Evolutionary conservation across 2,113 vertebrate species (phyloP).

Genomic region (Sceloporus undulatus): DNA sequence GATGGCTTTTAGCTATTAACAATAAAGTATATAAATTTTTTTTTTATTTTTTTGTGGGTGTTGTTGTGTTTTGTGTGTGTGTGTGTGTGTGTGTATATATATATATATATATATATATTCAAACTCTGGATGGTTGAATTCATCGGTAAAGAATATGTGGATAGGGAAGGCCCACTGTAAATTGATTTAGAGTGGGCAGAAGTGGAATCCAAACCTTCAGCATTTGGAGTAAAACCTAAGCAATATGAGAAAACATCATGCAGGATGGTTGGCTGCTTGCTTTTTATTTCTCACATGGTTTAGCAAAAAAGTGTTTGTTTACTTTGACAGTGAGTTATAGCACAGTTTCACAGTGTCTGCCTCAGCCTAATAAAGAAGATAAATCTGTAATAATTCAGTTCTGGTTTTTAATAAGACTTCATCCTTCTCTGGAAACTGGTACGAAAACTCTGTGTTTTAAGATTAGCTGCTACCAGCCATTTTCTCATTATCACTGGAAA

Average conservation of each 20-base stretch:
- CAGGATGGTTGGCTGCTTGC: constrained; percentile 38
- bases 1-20: too few species aligned
- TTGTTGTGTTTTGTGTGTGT: too few species aligned
- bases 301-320: constrained; percentile 59
- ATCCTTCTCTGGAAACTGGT: constrained; percentile 57
- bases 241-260: constrained; percentile 33
- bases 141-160: too few species aligned
- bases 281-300: constrained; percentile 62
- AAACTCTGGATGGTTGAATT: too few species aligned
- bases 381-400: constrained; percentile 75
- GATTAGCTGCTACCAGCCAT: constrained; percentile 56
- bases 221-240: neutral
- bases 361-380: constrained; percentile 75
- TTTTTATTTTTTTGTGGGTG: too few species aligned
- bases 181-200: neutral
- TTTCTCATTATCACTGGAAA: constrained; percentile 56
- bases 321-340: constrained; percentile 71
- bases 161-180: neutral
- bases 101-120: too few species aligned
- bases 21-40: too few species aligned
- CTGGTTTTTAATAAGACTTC: constrained; percentile 74
- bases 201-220: neutral
- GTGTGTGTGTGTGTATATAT: neutral
- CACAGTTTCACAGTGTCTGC: constrained; percentile 41
- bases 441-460: constrained; percentile 60